Conservation (phyloP, 2,888 invertebrate genomes). For the Gymnocheta viridis region DNA sequence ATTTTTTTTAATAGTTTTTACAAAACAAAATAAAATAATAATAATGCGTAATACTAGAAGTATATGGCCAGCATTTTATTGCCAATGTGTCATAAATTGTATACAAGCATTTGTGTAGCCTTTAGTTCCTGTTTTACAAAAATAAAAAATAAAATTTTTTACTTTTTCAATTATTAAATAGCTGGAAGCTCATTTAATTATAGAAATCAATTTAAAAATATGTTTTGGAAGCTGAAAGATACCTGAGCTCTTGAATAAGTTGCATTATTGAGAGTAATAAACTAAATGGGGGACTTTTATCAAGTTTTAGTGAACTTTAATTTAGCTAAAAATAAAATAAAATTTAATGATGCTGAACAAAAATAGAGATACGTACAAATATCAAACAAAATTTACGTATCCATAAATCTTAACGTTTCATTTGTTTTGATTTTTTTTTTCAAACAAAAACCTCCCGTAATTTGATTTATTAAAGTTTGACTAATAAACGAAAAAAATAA, state of each 20-base stretch:
- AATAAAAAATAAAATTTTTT: background rate
- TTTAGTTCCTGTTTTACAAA: background rate
- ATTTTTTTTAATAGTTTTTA: conserved; percentile 41
- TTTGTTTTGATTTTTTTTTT: conserved; percentile 12
- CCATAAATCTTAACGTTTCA: background rate
- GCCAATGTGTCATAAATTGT: conserved; percentile 36
- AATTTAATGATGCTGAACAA: background rate
- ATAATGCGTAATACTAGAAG: conserved; percentile 56
- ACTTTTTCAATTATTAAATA: conserved; percentile 50
- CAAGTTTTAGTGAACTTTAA: background rate
- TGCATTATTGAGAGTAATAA: background rate
- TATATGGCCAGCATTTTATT: conserved; percentile 40
- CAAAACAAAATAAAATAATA: background rate
- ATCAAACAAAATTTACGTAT: background rate
- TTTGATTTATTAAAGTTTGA: conserved; percentile 58
- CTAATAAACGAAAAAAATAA: conserved; percentile 60
- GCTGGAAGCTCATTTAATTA: conserved; percentile 53
- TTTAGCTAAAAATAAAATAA: background rate
- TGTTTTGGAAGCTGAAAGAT: background rate
- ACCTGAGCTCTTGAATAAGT: background rate
- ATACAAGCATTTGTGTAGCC: background rate
- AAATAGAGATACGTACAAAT: background rate
- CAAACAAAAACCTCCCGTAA: background rate
- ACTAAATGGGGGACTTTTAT: background rate
- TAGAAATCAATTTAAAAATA: conserved; percentile 29